Conservation (phyloP, 2,888 invertebrate species). For the Slavum lentiscoides region DNA sequence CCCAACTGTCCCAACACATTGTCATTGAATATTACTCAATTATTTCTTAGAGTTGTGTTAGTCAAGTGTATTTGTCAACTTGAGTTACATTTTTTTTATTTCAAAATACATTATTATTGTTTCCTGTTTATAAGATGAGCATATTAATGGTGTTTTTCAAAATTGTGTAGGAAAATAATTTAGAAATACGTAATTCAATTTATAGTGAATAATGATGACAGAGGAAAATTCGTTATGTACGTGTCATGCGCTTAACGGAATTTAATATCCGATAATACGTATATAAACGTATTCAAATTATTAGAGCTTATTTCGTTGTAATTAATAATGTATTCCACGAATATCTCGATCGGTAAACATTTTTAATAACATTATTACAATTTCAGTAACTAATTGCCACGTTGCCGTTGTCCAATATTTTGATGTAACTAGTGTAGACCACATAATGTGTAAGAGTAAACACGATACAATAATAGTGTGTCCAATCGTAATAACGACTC, state of each 20-base stretch:
- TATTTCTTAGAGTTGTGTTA: not conserved
- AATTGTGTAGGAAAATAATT: conserved; percentile 3
- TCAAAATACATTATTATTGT: conserved; percentile 29
- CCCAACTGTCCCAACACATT: not conserved
- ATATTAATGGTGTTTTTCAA: not conserved
- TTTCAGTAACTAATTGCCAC: not conserved
- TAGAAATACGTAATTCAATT: no score
- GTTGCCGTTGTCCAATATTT: not conserved
- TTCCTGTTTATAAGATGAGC: conserved; percentile 28
- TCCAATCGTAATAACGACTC: conserved; percentile 26
- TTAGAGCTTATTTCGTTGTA: not conserved
- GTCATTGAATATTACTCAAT: conserved; percentile 1
- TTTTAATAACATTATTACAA: no score
- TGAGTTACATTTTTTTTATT: not conserved
- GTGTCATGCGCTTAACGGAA: not conserved
- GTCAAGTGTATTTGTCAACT: not conserved
- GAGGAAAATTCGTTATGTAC: conserved; percentile 20
- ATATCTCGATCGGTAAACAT: not conserved
- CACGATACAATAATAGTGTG: conserved; percentile 27
- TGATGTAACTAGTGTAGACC: not conserved
- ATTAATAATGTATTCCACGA: not conserved
- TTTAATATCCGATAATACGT: not conserved
- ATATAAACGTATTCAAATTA: not conserved
- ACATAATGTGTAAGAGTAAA: not conserved
- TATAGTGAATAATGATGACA: not conserved